Evolutionary conservation across 2,113 vertebrate species (phyloP), one percentile per base, ranked within the genome.

Genomic region (Stegastes partitus): DNA sequence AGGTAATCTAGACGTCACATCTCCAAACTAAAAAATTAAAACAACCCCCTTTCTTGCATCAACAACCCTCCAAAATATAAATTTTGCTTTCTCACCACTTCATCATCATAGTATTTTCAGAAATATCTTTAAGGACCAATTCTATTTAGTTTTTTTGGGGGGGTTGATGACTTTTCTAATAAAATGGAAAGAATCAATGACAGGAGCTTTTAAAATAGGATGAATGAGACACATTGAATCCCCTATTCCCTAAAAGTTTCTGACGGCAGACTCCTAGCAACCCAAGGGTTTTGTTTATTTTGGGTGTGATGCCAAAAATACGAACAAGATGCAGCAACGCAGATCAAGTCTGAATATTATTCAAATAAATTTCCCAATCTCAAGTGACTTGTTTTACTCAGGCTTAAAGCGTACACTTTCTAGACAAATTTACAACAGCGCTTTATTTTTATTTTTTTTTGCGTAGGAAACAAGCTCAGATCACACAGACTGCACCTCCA

Each of bases 251-350:
- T 39, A 23, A 84, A 82, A 69, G 59, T 84, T 86, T 71, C 37
- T 65, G 58, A 80, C 81, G 79, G 71, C 83, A 82, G 77, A 84
- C 83, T 87, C 59, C 62, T 26, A 15, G 76, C 22, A 80, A 79
- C 83, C 67, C 61, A 56, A 58, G 75, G 76, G 45, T 77, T 90
- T 84, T 87, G 69, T 79, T 84, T 87, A 77, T 85, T 88, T 84
- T 83, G 56, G 25, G 74, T 77, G 23, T 31, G 80, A 58, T 66
- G 74, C 72, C 68, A 82, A 89, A 88, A 85, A 91, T 79, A 86
- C 2, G 9, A 78, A 74, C 61, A 45, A 61, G 45, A 86, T 25
- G 22, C 58, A 22, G 64, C 77, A 45, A 28, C 68, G 42, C 39
- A 79, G 57, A 82, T 80, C 45, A 85, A 81, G 47, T 54, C 55